Evolutionary conservation across 2,797 vertebrate genomes (phyloP).

Genomic region (Typhlichthys eigenmanni): DNA sequence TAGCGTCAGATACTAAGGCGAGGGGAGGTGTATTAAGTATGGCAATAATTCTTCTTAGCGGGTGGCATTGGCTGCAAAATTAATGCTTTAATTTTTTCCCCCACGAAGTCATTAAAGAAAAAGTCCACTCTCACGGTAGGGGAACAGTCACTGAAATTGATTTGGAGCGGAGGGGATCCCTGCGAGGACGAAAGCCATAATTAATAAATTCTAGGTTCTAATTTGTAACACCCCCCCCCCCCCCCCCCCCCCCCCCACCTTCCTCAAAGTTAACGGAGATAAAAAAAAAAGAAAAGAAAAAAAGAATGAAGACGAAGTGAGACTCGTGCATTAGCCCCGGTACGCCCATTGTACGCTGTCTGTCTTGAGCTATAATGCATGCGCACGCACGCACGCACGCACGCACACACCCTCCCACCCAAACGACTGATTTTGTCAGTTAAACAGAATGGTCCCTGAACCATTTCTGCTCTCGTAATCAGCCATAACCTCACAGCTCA

Average conservation of each 20-base stretch:
- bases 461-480: slow-evolving; percentile 29
- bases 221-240: slow-evolving; percentile 54
- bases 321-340: too few relatives aligned
- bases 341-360: too few relatives aligned
- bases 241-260: too few relatives aligned
- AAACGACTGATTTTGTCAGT: too few relatives aligned
- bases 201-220: slow-evolving; percentile 65
- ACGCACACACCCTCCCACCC: too few relatives aligned
- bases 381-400: too few relatives aligned
- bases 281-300: slow-evolving; percentile 42
- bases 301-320: not conserved
- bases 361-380: too few relatives aligned
- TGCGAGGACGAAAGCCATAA: slow-evolving; percentile 53
- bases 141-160: slow-evolving; percentile 67
- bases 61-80: slow-evolving; percentile 62
- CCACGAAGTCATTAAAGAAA: slow-evolving; percentile 66
- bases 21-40: slow-evolving; percentile 55
- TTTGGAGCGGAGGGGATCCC: slow-evolving; percentile 49
- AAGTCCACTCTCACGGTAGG: slow-evolving; percentile 54
- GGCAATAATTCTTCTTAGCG: slow-evolving; percentile 73
- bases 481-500: slow-evolving; percentile 58
- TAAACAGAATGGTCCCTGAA: too few relatives aligned
- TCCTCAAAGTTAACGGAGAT: slow-evolving; percentile 39
- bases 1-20: slow-evolving; percentile 35
- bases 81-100: slow-evolving; percentile 61